A percentile compares a stretch with the other conserved stretches of the same genome.
Conservation (phyloP, 2,113 vertebrate species). For the Elgaria multicarinata region DNA sequence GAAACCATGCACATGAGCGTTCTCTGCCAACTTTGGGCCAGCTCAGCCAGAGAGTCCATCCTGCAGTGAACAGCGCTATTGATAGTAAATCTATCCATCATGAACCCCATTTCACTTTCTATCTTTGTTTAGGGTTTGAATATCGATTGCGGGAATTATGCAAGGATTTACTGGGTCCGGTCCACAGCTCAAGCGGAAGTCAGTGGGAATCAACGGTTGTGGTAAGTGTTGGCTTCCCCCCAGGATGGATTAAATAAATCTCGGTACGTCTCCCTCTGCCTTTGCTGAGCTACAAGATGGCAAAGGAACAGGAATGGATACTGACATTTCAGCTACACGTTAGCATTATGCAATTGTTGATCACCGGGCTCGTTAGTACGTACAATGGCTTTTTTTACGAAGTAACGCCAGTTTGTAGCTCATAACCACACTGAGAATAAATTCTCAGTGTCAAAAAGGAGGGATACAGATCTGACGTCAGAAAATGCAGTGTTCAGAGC, state of each 20-base stretch:
- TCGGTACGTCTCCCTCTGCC: neutral
- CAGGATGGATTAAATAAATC: neutral
- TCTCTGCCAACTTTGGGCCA: neutral
- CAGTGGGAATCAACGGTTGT: conserved; percentile 93
- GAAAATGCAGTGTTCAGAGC: too few relatives aligned
- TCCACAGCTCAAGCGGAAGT: conserved; percentile 90
- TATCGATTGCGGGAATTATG: conserved; percentile 93
- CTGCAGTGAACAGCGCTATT: neutral
- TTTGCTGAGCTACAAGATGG: neutral
- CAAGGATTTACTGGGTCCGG: conserved; percentile 95
- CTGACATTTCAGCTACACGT: neutral
- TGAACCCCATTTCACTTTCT: conserved; percentile 30
- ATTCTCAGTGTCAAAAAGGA: too few relatives aligned
- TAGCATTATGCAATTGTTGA: neutral
- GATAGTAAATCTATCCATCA: neutral
- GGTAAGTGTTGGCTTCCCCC: conserved; percentile 78
- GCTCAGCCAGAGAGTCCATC: neutral
- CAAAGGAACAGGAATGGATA: neutral
- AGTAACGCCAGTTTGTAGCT: too few relatives aligned
- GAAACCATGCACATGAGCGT: neutral
- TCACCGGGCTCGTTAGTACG: neutral
- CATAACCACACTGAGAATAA: too few relatives aligned
- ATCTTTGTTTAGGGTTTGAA: conserved; percentile 85
- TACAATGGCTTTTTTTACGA: neutral
- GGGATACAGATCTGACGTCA: too few relatives aligned